Conservation (phyloP, 2,797 vertebrate species). For the Syngnathus acus region DNA sequence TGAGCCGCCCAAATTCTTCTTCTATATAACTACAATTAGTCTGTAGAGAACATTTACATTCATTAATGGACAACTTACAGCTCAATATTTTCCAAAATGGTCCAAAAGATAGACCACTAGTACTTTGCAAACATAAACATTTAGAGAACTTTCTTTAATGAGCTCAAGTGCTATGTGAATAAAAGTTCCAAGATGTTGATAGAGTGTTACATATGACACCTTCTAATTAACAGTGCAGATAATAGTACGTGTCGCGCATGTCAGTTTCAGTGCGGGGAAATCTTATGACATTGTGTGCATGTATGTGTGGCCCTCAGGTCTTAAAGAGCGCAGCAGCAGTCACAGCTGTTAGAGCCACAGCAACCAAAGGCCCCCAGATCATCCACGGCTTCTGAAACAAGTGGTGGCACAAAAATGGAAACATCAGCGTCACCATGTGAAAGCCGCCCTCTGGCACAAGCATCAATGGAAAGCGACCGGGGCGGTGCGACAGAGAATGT, state of each 20-base stretch:
- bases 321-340: slow-evolving; percentile 87
- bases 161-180: slow-evolving; percentile 38
- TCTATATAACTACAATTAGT: slow-evolving; percentile 25
- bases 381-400: slow-evolving; percentile 88
- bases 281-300: slow-evolving; percentile 19
- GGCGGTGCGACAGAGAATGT: slow-evolving; percentile 26
- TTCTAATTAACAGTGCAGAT: slow-evolving; percentile 51
- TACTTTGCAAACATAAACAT: slow-evolving; percentile 23
- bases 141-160: slow-evolving; percentile 31
- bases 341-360: slow-evolving; percentile 85
- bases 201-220: slow-evolving; percentile 55
- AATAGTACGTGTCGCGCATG: slow-evolving; percentile 39
- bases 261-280: slow-evolving; percentile 35
- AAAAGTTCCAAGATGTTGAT: slow-evolving; percentile 31
- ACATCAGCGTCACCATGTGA: slow-evolving; percentile 23
- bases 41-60: slow-evolving; percentile 48
- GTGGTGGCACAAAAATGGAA: slow-evolving; percentile 66
- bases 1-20: slow-evolving; percentile 30
- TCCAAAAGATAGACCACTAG: slow-evolving; percentile 17
- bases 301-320: slow-evolving; percentile 71
- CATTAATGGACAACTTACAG: slow-evolving; percentile 38
- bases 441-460: slow-evolving; percentile 19
- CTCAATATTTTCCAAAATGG: slow-evolving; percentile 17
- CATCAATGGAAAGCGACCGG: slow-evolving; percentile 39
- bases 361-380: slow-evolving; percentile 90